phyloP scores from a whole-genome alignment of 2,888 invertebrate species.

The Altica lythri region DNA sequence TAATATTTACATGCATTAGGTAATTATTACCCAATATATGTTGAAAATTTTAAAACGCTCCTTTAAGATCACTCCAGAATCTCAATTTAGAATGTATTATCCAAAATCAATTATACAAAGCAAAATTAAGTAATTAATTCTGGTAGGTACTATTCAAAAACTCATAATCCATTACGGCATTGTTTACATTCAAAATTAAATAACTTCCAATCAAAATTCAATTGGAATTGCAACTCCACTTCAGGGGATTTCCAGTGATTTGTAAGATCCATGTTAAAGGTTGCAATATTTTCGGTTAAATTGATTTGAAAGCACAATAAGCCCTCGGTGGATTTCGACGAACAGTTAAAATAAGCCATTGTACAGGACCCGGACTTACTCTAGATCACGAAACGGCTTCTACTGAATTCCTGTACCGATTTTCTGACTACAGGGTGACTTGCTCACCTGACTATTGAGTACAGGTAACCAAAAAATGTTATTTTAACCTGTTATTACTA shows the following conservation, averaged over 20 bases:
- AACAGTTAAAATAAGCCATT: conserved; percentile 56
- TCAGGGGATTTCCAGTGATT: conserved; percentile 28
- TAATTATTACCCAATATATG: too few relatives aligned
- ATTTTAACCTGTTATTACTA: too few relatives aligned
- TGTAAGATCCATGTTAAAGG: conserved; percentile 41
- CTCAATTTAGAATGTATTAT: too few relatives aligned
- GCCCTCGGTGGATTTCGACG: conserved; percentile 52
- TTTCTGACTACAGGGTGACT: conserved; percentile 14
- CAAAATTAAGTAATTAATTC: conserved; percentile 18
- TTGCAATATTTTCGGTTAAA: conserved; percentile 54
- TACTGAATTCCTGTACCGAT: conserved; percentile 23
- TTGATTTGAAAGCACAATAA: conserved; percentile 55
- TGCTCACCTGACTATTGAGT: too few relatives aligned
- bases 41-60: too few relatives aligned
- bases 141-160: conserved; percentile 1
- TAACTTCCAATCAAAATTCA: conserved; percentile 28
- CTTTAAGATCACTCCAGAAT: too few relatives aligned
- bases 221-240: conserved; percentile 27
- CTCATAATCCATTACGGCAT: conserved; percentile 12
- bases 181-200: conserved; percentile 14
- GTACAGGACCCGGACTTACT: conserved; percentile 52
- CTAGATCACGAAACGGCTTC: conserved; percentile 52
- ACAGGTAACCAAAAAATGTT: too few relatives aligned
- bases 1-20: too few relatives aligned
- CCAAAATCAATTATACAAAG: too few relatives aligned